Percentiles rank a stretch among this genome's conserved stretches.
phyloP scores from a whole-genome alignment of 2,888 invertebrate species.

The Polyommatus icarus region DNA sequence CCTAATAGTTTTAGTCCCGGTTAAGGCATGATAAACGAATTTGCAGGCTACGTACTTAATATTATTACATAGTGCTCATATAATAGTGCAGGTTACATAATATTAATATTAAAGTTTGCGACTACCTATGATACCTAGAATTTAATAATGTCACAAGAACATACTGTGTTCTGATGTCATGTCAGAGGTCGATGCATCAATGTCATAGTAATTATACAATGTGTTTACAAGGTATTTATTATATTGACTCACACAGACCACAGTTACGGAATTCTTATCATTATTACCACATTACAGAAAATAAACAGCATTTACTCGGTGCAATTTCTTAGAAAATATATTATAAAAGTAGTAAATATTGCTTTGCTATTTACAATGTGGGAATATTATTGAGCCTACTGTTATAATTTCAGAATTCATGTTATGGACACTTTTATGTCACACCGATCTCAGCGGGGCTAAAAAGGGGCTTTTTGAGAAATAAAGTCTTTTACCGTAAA shows the following conservation, averaged over 20 bases:
- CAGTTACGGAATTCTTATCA: background rate
- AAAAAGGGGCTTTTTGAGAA: too few species aligned
- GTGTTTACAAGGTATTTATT: slow-evolving; percentile 16
- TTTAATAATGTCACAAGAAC: background rate
- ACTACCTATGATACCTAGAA: background rate
- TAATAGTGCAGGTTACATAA: too few species aligned
- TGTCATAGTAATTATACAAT: slow-evolving; percentile 5
- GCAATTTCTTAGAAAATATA: background rate
- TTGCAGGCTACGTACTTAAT: too few species aligned
- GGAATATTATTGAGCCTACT: background rate
- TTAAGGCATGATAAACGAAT: too few species aligned
- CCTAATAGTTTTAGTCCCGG: too few species aligned
- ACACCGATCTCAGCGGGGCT: too few species aligned
- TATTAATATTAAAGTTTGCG: background rate
- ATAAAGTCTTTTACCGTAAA: too few species aligned
- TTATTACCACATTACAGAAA: slow-evolving; percentile 3
- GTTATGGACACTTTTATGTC: too few species aligned
- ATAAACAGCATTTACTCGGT: background rate
- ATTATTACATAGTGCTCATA: too few species aligned
- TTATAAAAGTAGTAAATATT: background rate
- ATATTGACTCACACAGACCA: background rate
- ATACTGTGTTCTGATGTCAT: background rate
- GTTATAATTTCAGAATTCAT: background rate
- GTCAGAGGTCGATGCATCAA: slow-evolving; percentile 19
- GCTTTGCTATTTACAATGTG: background rate